A percentile compares a stretch with the other conserved stretches of the same genome.
Conservation (phyloP, 2,888 invertebrate genomes). For the Pseudococcus longispinus region DNA sequence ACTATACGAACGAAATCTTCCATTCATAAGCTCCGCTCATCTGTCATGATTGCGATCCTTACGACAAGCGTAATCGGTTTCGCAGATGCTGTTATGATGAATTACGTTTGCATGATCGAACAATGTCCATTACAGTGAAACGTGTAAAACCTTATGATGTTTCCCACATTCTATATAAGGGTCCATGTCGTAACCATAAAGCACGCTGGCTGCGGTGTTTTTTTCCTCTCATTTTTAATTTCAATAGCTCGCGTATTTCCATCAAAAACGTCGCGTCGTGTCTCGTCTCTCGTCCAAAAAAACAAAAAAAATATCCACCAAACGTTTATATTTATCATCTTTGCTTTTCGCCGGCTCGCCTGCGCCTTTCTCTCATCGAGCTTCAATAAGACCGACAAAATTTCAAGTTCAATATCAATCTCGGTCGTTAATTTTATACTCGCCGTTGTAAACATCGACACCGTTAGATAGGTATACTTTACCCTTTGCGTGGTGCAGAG, state of each 20-base stretch:
- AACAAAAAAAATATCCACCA: neutral
- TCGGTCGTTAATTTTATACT: conserved; percentile 16
- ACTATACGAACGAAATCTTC: neutral
- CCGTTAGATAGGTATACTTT: neutral
- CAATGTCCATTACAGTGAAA: conserved; percentile 17
- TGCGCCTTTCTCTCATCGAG: neutral
- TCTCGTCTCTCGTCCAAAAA: neutral
- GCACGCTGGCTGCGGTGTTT: neutral
- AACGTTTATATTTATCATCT: neutral
- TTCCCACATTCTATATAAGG: conserved; percentile 37
- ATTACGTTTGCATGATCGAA: conserved; percentile 35
- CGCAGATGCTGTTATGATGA: conserved; percentile 31
- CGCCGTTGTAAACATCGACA: neutral
- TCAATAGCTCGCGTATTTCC: neutral
- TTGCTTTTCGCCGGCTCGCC: neutral
- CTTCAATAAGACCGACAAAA: neutral
- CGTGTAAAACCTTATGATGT: conserved; percentile 23
- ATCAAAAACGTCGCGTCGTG: neutral
- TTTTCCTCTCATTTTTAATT: neutral
- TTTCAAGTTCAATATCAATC: conserved; percentile 16
- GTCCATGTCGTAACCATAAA: conserved; percentile 3
- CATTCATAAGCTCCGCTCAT: neutral
- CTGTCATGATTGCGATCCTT: conserved; percentile 4
- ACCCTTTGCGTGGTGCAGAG: neutral
- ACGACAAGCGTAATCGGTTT: conserved; percentile 30